These are phyloP conservation scores for Motacilla tschutschensis DNA, from an alignment of 2,113 vertebrate species.

Conservation along the genomic window DNA sequence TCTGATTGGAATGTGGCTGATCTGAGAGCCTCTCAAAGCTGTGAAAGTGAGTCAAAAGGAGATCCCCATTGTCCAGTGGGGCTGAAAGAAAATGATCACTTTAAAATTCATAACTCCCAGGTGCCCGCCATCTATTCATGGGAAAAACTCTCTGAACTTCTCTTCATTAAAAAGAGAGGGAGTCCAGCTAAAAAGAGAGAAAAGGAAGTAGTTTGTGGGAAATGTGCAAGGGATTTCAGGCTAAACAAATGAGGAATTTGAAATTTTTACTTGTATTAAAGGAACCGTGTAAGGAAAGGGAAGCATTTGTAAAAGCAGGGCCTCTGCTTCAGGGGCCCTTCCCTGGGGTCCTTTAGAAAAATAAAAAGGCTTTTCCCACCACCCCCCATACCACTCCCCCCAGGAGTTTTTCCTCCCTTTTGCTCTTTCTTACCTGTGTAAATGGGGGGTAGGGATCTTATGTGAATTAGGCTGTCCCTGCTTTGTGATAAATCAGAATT, in stretches of 20 bases:
- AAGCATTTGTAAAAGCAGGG: conserved; percentile 65
- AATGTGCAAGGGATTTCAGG: conserved; percentile 80
- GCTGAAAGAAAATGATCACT: conserved; percentile 87
- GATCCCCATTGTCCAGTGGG: conserved; percentile 78
- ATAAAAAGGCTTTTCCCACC: conserved; percentile 13
- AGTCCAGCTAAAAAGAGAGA: conserved; percentile 78
- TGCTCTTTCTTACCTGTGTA: conserved; percentile 49
- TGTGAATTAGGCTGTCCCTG: conserved; percentile 5
- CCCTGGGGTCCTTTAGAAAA: conserved; percentile 50
- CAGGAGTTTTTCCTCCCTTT: conserved; percentile 17
- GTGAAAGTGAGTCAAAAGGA: conserved; percentile 90
- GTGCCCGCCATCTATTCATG: conserved; percentile 85
- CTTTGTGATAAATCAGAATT: conserved; percentile 13
- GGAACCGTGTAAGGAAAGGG: conserved; percentile 63
- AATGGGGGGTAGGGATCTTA: conserved; percentile 19
- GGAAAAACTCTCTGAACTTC: conserved; percentile 84
- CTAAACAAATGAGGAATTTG: conserved; percentile 87
- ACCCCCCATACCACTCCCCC: neutral
- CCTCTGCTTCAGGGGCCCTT: conserved; percentile 56
- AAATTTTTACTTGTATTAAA: conserved; percentile 77
- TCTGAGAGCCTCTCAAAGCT: conserved; percentile 83
- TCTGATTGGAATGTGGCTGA: conserved; percentile 87
- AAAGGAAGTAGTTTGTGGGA: conserved; percentile 88
- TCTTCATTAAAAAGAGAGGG: conserved; percentile 83
- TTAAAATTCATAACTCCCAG: conserved; percentile 91